Base-by-base conservation (phyloP, 2,797 vertebrate genomes). In the Centropyge bicolor region DNA sequence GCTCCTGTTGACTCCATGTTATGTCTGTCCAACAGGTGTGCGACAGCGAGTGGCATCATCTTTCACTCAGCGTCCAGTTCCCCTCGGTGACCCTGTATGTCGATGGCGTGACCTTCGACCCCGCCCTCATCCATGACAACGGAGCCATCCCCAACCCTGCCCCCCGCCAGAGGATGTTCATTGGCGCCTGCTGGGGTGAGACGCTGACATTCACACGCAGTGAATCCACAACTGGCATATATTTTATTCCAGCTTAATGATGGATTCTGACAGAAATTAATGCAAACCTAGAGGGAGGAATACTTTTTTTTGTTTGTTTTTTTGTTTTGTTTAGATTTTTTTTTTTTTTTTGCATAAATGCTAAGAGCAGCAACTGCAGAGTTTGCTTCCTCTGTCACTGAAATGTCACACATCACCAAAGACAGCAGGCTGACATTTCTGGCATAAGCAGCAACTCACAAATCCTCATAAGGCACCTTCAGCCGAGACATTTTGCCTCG, bases 41-140 rank as follows among this genome's bases (percentile, higher is more conserved):
- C 2, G 98, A 99, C 61, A 97, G 98, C 0, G 97, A 99, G 83
- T 99, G 98, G 98, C 98, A 99, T 90, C 98, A 99, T 75, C 97
- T 99, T 0, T 98, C 97, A 22, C 96, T 99, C 79, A 99, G 98
- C 35, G 95, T 99, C 31, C 97, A 99, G 93, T 99, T 98, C 86
- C 98, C 98, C 54, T 98, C 98, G 0, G 97, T 99, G 72, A 98
- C 97, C 0, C 95, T 99, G 10, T 99, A 97, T 0, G 97, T 98
- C 1, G 98, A 99, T 4, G 98, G 98, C 0, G 98, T 99, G 86
- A 99, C 98, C 51, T 99, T 98, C 0, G 98, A 99, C 94, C 98
- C 98, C 0, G 98, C 98, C 7, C 97, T 99, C 69, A 99, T 99
- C 90, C 97, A 99, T 0, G 98, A 99, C 94, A 99, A 98, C 0